Evolutionary conservation across 2,113 vertebrate species (phyloP).

Genomic region (Oncorhynchus masou): DNA sequence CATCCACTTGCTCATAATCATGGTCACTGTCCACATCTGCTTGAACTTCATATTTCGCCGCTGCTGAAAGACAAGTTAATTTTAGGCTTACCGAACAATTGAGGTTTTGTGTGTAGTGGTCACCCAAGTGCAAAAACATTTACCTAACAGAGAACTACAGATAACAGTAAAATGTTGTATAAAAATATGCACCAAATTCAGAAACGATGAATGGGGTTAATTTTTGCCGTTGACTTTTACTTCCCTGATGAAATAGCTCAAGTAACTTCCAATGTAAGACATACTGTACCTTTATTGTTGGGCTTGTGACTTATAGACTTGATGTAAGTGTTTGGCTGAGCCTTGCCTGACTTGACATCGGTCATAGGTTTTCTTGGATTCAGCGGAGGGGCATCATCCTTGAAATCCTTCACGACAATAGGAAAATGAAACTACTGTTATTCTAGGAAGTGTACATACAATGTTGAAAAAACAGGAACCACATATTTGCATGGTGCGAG

Average conservation of each 20-base stretch:
- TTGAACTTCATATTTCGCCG: accelerated
- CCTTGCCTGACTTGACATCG: neutral
- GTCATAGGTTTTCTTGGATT: conserved; percentile 32
- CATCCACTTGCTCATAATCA: conserved; percentile 73
- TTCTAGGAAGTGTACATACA: neutral
- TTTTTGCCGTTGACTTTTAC: too few relatives aligned
- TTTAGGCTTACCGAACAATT: neutral
- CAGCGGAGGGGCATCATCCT: conserved; percentile 26
- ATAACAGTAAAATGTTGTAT: too few relatives aligned
- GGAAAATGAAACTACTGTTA: conserved; percentile 11
- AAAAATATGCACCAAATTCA: too few relatives aligned
- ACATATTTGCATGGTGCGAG: neutral
- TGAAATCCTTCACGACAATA: conserved; percentile 20
- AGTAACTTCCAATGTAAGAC: neutral
- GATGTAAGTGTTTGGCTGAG: conserved; percentile 57
- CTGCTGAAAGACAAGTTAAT: conserved; percentile 23
- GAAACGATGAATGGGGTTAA: too few relatives aligned
- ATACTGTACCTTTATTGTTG: conserved; percentile 15
- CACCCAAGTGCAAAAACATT: too few relatives aligned
- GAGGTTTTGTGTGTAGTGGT: neutral
- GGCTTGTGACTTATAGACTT: neutral
- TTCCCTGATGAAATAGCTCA: neutral
- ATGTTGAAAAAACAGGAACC: conserved; percentile 26
- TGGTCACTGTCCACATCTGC: conserved; percentile 65
- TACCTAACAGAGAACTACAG: neutral